Evolutionary conservation across 1,140 invertebrate genomes (phyloP), one percentile per base, ranked within the genome.

Genomic region (Eriosoma lanigerum): DNA sequence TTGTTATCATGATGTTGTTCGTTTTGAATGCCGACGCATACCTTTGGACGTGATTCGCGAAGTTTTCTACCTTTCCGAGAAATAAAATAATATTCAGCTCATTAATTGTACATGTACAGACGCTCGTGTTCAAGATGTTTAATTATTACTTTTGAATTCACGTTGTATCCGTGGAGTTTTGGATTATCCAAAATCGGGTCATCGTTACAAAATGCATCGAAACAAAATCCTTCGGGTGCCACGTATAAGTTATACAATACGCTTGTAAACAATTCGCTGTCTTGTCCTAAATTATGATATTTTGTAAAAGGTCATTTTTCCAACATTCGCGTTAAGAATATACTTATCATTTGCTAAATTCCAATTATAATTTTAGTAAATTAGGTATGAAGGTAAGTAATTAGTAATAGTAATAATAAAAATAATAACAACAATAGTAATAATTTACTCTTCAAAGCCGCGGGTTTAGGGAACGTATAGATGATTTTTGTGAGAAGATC

Each of bases 201-300:
- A 85, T 93, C 91, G 38, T 83, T 85, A 85, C 92, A 93, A n/a
- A 89, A 85, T n/a, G 89, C 86, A 85, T 94, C 92, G 84, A 91
- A 94, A 84, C 92, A 93, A 85, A 92, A 93, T 3, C 90, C 90
- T 44, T 87, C 84, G 0, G 92, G 92, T n/a, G 91, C 89, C 73
- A 88, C 87, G 86, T 93, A 93, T 24, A 89, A 84, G 82, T 91
- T 90, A 78, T 84, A 89, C 19, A 90, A 83, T 9, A 87, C 83
- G n/a, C 85, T 85, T 29, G 86, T 86, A 73, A 87, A 87, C n/a
- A 87, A 76, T 75, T 84, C 84, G 19, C 86, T 83, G 19, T 70
- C 81, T 56, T 82, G 82, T 62, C 87, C 88, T 87, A 82, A 58
- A 68, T 84, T 8, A 8, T 38, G 32, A n/a, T n/a, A n/a, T n/a